A percentile compares a stretch with the other conserved stretches of the same genome.
These are phyloP conservation scores for Sinhomidia bicolor DNA, from an alignment of 2,888 invertebrate species.

Conservation along the genomic window DNA sequence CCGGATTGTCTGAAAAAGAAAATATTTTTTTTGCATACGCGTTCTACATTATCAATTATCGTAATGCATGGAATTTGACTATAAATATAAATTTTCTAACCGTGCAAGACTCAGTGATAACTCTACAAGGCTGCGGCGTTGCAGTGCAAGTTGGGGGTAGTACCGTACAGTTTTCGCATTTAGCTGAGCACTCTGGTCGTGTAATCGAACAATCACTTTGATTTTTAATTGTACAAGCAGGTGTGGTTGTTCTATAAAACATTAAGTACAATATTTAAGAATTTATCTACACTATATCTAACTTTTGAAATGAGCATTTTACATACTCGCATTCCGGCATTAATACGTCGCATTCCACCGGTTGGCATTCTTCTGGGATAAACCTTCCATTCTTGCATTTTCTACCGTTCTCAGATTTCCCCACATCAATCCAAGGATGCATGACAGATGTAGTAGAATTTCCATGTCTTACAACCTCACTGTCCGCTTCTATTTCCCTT, in stretches of 20 bases:
- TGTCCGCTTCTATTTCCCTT: neutral
- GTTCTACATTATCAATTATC: too few species aligned
- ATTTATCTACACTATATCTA: neutral
- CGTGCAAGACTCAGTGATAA: constrained; percentile 36
- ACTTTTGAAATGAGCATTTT: neutral
- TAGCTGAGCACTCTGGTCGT: constrained; percentile 63
- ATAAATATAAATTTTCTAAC: too few species aligned
- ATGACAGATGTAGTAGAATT: neutral
- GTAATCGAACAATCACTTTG: constrained; percentile 34
- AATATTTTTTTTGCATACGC: neutral
- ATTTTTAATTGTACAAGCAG: constrained; percentile 35
- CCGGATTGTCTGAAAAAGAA: neutral
- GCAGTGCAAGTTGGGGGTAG: constrained; percentile 28
- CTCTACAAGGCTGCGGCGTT: constrained; percentile 61
- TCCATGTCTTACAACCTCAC: neutral
- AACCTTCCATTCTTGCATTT: constrained; percentile 56
- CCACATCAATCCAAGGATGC: constrained; percentile 20
- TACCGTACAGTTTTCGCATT: constrained; percentile 63
- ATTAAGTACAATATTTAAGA: too few species aligned
- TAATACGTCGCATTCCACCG: constrained; percentile 63
- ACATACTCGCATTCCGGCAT: constrained; percentile 55
- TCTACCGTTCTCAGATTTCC: neutral
- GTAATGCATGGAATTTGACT: too few species aligned
- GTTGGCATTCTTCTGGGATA: constrained; percentile 62
- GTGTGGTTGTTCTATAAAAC: constrained; percentile 47